Percentiles rank a stretch among this genome's conserved stretches.
These are phyloP conservation scores for Amblyraja radiata DNA, from an alignment of 2,797 vertebrate genomes.

Conservation along the genomic window DNA sequence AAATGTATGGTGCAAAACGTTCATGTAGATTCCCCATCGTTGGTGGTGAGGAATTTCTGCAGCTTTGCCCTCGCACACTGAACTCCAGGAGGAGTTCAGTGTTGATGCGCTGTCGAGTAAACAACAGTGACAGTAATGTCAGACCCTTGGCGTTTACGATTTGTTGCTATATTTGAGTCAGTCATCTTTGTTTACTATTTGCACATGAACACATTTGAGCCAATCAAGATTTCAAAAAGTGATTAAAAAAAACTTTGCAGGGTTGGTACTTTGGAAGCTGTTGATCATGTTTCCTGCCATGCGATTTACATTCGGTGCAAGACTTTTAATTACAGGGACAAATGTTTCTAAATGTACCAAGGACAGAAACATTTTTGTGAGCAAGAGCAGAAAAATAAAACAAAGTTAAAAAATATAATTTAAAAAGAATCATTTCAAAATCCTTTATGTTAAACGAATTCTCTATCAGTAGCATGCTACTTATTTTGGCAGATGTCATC, in stretches of 20 bases:
- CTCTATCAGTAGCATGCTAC: not conserved
- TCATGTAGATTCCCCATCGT: too few species aligned
- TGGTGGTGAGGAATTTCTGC: too few species aligned
- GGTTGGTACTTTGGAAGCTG: not conserved
- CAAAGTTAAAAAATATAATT: not conserved
- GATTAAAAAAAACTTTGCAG: not conserved
- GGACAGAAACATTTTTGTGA: too few species aligned
- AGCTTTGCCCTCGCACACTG: too few species aligned
- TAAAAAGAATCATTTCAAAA: not conserved
- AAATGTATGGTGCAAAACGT: too few species aligned
- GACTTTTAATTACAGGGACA: not conserved
- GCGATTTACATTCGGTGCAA: not conserved
- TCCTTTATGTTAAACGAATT: not conserved
- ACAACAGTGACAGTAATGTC: too few species aligned
- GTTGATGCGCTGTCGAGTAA: too few species aligned
- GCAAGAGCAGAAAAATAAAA: not conserved
- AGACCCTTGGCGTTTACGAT: too few species aligned
- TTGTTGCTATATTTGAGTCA: not conserved
- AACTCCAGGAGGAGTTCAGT: too few species aligned
- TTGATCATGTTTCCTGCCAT: not conserved
- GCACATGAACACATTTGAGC: not conserved
- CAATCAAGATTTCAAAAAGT: not conserved
- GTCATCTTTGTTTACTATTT: not conserved
- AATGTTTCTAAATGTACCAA: not conserved
- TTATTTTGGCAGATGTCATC: not conserved